Evolutionary conservation across 2,113 vertebrate species (phyloP).

Genomic region (Labeo catla): DNA sequence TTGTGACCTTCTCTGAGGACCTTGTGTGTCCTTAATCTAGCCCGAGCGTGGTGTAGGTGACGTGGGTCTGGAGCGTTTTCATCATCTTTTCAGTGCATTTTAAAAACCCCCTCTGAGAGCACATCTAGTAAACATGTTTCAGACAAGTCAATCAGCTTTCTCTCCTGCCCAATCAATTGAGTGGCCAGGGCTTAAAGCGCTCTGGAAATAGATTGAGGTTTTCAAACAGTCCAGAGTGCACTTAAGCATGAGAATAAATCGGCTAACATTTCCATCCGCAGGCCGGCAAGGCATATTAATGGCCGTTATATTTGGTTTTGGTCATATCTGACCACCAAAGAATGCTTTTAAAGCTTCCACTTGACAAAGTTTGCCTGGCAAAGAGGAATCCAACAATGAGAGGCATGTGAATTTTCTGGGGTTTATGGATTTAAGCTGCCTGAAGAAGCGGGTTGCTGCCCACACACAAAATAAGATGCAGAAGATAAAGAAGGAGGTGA

Average conservation of each 20-base stretch:
- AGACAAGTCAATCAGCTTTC: conserved; percentile 67
- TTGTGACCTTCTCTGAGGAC: not conserved
- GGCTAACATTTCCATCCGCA: conserved; percentile 63
- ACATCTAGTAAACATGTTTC: conserved; percentile 59
- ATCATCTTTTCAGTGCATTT: conserved; percentile 58
- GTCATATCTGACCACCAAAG: conserved; percentile 59
- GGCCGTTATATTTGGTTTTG: conserved; percentile 62
- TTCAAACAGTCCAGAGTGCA: conserved; percentile 70
- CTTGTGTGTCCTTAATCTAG: not conserved
- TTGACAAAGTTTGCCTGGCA: not conserved
- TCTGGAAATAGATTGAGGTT: conserved; percentile 71
- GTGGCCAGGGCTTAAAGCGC: conserved; percentile 64
- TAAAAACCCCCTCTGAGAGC: conserved; percentile 52
- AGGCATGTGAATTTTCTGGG: conserved; percentile 4
- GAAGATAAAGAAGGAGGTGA: conserved; percentile 28
- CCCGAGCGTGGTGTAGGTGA: not conserved
- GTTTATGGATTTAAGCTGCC: conserved; percentile 38
- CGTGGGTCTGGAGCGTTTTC: not conserved
- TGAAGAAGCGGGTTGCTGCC: conserved; percentile 9
- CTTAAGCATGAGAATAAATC: conserved; percentile 70
- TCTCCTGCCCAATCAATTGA: conserved; percentile 70
- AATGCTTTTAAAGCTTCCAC: conserved; percentile 63
- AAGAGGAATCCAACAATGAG: conserved; percentile 31
- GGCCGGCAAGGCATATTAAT: conserved; percentile 67
- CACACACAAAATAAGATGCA: conserved; percentile 31